Evolutionary conservation across 2,797 vertebrate genomes (phyloP), one percentile per base, ranked within the genome.

Genomic region (Melanotaenia pygmaea): DNA sequence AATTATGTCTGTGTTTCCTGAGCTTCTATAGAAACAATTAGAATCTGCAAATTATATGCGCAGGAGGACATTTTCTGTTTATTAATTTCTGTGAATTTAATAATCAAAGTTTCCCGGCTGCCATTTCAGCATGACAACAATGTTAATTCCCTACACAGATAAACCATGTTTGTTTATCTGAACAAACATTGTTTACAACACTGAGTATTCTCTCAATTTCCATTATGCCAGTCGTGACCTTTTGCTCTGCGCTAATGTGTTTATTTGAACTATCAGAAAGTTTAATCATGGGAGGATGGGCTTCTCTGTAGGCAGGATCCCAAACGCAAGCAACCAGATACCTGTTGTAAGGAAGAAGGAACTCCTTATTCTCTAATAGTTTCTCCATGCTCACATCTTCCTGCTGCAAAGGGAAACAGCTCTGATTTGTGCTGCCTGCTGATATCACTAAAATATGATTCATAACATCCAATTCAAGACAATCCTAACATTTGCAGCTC

Each of bases 401-500:
- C 4, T 50, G 66, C 58, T 61, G 53, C 60, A 72, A 51, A 14
- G 0, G 3, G n/a, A 40, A 60, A 37, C n/a, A 14, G 8, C 61
- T 67, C 67, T 53, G 6, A 30, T 50, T 7, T 38, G 4, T 54
- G n/a, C 65, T 47, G 28, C 43, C 26, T 16, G 30, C 3, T 68
- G 61, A 76, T 73, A 66, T 59, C 40, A 67, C 22, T 70, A 40
- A 77, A 71, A 60, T 59, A 22, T 62, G 30, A 75, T 18, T 71
- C 3, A 58, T 45, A 60, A 70, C 18, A 77, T 66, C 38, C 47
- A n/a, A 28, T 67, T 73, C 30, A 60, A 58, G 59, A 28, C 64
- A 64, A 63, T 69, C 70, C 77, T 77, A 72, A 70, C 61, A 62
- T 81, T 80, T 64, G 57, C 56, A 40, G 26, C 38, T 67, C 35